phyloP scores from a whole-genome alignment of 2,797 vertebrate species.

The Poeciliopsis paucimaculata region DNA sequence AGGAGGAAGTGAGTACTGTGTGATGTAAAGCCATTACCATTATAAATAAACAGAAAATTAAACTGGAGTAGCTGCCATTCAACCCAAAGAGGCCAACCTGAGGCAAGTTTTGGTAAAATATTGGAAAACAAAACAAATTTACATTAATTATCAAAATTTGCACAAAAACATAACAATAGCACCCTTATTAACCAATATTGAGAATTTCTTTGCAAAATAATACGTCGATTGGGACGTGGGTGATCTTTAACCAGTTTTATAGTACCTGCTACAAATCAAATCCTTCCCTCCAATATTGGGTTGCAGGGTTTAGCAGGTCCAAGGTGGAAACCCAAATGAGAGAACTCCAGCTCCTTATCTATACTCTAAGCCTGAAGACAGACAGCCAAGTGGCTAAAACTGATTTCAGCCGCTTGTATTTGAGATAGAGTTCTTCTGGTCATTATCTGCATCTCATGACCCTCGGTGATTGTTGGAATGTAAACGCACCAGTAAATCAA shows the following conservation, averaged over 20 bases:
- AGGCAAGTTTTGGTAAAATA: too few relatives aligned
- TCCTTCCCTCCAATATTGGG: not conserved
- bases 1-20: too few relatives aligned
- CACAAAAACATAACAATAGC: too few relatives aligned
- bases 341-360: not conserved
- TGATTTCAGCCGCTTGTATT: not conserved
- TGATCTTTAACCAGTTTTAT: not conserved
- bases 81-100: too few relatives aligned
- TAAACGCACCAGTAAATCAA: not conserved
- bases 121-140: too few relatives aligned
- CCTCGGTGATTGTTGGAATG: not conserved
- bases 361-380: not conserved
- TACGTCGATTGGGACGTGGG: too few relatives aligned
- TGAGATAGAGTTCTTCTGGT: not conserved
- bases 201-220: too few relatives aligned
- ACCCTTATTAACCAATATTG: too few relatives aligned
- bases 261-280: not conserved
- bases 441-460: not conserved
- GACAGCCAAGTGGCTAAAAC: not conserved
- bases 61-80: too few relatives aligned
- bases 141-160: too few relatives aligned
- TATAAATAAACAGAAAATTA: too few relatives aligned
- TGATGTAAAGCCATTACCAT: too few relatives aligned
- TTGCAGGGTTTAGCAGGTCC: not conserved
- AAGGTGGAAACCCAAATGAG: not conserved